A percentile compares a stretch with the other conserved stretches of the same genome.
These are phyloP conservation scores for Agapornis canus DNA, from an alignment of 2,797 vertebrate species.

Conservation along the genomic window DNA sequence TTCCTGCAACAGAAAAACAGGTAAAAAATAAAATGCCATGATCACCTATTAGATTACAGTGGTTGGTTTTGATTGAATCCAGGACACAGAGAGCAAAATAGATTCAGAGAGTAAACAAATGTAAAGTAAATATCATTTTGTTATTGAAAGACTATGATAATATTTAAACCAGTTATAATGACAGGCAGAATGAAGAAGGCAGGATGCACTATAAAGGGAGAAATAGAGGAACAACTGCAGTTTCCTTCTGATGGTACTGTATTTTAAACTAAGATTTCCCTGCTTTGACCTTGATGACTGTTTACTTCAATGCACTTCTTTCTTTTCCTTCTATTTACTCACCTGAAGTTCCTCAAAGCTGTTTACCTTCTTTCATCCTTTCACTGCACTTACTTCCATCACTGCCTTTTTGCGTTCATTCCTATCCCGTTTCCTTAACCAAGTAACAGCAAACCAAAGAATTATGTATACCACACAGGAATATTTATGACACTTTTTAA, in stretches of 20 bases:
- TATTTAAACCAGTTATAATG: not conserved
- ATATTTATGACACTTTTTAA: not conserved
- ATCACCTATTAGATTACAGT: not conserved
- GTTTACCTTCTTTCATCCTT: not conserved
- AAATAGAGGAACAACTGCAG: not conserved
- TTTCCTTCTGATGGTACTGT: not conserved
- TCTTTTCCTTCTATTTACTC: not conserved
- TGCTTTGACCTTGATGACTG: not conserved
- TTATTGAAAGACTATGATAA: not conserved
- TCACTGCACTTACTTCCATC: not conserved
- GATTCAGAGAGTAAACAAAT: not conserved
- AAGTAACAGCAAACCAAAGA: not conserved
- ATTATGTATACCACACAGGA: not conserved
- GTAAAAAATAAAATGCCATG: rapidly evolving
- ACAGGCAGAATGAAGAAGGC: not conserved
- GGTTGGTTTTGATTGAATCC: not conserved
- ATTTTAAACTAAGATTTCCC: not conserved
- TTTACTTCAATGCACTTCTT: not conserved
- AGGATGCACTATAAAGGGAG: not conserved
- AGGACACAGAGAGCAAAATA: not conserved
- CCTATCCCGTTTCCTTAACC: not conserved
- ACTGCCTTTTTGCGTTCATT: not conserved
- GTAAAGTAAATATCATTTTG: not conserved
- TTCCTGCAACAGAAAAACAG: not conserved
- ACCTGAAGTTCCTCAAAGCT: not conserved